phyloP scores from a whole-genome alignment of 2,797 vertebrate genomes.

The Dendrocincla tyrannina region DNA sequence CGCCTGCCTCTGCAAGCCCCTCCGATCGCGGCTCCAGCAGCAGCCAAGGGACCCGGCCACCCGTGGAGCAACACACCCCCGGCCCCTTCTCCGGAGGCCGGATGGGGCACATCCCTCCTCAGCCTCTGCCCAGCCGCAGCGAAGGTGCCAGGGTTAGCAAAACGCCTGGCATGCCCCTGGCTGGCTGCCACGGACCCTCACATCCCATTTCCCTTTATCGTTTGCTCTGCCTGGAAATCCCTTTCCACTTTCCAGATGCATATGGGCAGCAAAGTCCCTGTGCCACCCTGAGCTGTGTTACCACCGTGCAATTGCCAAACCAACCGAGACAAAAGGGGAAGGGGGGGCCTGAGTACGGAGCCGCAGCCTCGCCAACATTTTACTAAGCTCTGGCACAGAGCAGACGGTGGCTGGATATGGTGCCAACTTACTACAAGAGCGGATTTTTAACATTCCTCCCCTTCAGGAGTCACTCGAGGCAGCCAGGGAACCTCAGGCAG shows the following conservation, averaged over 20 bases:
- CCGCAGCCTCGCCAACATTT: slow-evolving; percentile 60
- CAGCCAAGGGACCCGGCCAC: neutral
- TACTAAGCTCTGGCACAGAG: slow-evolving; percentile 71
- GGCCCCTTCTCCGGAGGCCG: neutral
- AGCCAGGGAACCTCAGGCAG: slow-evolving; percentile 47
- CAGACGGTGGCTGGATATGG: slow-evolving; percentile 60
- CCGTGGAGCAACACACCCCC: neutral
- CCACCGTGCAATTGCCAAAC: slow-evolving; percentile 45
- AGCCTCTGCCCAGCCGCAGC: neutral
- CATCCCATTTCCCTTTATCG: neutral
- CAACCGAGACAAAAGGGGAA: slow-evolving; percentile 49
- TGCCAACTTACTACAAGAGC: slow-evolving; percentile 74
- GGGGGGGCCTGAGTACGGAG: neutral
- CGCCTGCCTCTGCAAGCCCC: neutral
- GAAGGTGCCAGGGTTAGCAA: neutral
- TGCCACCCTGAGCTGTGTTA: slow-evolving; percentile 28
- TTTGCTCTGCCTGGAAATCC: slow-evolving; percentile 15
- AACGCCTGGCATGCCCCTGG: neutral
- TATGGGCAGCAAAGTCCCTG: slow-evolving; percentile 23
- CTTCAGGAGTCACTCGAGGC: slow-evolving; percentile 68
- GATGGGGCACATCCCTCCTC: neutral
- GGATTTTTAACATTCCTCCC: slow-evolving; percentile 74
- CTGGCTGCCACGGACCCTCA: neutral
- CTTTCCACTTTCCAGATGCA: slow-evolving; percentile 32
- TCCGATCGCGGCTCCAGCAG: neutral